Base-by-base conservation (phyloP, 2,113 vertebrate genomes). In the Gnathonemus longibarbis region DNA sequence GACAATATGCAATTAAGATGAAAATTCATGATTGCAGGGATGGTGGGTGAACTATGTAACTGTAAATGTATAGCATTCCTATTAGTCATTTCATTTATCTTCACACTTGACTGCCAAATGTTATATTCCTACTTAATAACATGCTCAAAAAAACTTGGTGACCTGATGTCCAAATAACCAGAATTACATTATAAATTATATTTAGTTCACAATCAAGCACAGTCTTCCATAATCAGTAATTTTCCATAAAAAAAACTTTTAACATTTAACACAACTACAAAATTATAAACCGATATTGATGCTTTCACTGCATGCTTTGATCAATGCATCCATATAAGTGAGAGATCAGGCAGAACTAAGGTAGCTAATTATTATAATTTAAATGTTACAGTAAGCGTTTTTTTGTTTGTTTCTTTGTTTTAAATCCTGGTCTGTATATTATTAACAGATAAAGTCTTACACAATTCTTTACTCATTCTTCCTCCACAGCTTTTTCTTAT, bases 1-100 rank as follows among this genome's bases (percentile, higher is more conserved):
- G 74, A 80, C 74, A 80, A 80, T 80, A 80, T 80, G 74, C 35
- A 80, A 80, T 80, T 80, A 80, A 80, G 74, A 80, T 80, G 74
- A 80, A 39, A 80, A 80, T 80, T 80, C 17, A 15, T 80, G 74
- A 80, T 80, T 80, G 35, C 74, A 19, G 35, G 74, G 31, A 80
- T 42, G 31, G 74, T 39, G 74, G 35, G 74, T 80, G 31, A 39
- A 80, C 74, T 39, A 80, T 42, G 31, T 80, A 80, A 80, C 74
- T 80, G 74, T 80, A 39, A 80, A 80, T 17, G 74, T 80, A 80
- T 80, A 42, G 74, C 74, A 39, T 80, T 80, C 74, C 74, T 80
- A 80, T 80, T 80, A 80, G 74, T 80, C 35, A 19, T 80, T 80
- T 42, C 31, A 80, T 80, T 80, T 80, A 80, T 80, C 74, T 42